phyloP scores from a whole-genome alignment of 1,140 invertebrate genomes.

The Ostrea denselamellosa region DNA sequence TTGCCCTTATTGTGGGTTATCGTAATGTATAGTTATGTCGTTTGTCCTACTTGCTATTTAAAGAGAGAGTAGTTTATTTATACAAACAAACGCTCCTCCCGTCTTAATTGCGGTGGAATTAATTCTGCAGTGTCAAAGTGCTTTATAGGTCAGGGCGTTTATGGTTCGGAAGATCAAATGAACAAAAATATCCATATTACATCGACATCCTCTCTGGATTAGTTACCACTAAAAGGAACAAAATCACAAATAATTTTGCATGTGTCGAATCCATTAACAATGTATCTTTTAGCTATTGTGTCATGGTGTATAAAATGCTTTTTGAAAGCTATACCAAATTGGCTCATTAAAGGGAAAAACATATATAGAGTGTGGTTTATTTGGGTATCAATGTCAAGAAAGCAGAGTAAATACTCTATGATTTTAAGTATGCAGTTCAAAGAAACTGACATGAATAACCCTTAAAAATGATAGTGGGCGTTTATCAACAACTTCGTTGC shows the following conservation, averaged over 20 bases:
- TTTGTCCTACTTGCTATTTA: conserved; percentile 16
- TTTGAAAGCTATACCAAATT: conserved; percentile 16
- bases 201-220: neutral
- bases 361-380: neutral
- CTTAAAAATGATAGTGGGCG: neutral
- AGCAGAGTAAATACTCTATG: neutral
- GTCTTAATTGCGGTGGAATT: neutral
- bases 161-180: neutral
- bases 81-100: neutral
- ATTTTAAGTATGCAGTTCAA: neutral
- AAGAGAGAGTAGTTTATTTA: neutral
- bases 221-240: neutral
- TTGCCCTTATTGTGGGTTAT: neutral
- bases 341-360: neutral
- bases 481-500: too few species aligned
- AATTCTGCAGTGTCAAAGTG: neutral
- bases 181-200: neutral
- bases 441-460: neutral
- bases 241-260: neutral
- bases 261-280: neutral
- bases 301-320: neutral
- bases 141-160: conserved; percentile 19
- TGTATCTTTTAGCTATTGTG: neutral
- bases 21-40: neutral
- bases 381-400: neutral